Evolutionary conservation across 2,113 vertebrate genomes (phyloP).

Genomic region (Charina bottae): DNA sequence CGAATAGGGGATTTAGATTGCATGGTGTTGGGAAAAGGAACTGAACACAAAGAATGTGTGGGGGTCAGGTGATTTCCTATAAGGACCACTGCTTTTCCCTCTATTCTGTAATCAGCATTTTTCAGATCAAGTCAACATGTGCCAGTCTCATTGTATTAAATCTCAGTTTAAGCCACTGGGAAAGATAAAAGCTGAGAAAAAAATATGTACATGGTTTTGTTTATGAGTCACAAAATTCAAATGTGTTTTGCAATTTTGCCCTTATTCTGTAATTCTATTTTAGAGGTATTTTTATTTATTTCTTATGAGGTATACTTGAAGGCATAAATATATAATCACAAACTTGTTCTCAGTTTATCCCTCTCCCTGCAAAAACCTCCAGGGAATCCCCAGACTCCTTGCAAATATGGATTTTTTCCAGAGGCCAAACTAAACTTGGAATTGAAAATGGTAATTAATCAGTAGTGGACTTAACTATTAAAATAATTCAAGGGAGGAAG

Average conservation of each 20-base stretch:
- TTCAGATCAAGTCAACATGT: neutral
- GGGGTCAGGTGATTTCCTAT: neutral
- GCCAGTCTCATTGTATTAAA: neutral
- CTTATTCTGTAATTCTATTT: constrained; percentile 32
- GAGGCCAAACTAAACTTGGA: constrained; percentile 5
- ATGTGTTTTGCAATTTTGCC: constrained; percentile 6
- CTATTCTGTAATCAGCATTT: neutral
- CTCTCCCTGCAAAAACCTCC: neutral
- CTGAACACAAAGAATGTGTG: neutral
- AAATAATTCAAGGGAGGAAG: neutral
- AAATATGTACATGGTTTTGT: neutral
- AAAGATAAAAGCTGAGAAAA: neutral
- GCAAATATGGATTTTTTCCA: constrained; percentile 32
- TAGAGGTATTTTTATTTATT: neutral
- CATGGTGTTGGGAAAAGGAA: neutral
- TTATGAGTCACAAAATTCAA: constrained; percentile 24
- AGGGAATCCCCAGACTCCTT: constrained; percentile 24
- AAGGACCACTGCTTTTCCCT: neutral
- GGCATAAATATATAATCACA: neutral
- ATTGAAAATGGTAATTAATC: constrained; percentile 3
- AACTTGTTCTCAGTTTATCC: constrained; percentile 14
- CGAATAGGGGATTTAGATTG: too few relatives aligned
- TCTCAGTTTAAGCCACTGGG: constrained; percentile 19
- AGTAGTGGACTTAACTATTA: neutral
- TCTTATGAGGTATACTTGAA: neutral